Percentiles rank a stretch among this genome's conserved stretches.
phyloP scores from a whole-genome alignment of 2,113 vertebrate genomes.

The Ciconia boyciana region DNA sequence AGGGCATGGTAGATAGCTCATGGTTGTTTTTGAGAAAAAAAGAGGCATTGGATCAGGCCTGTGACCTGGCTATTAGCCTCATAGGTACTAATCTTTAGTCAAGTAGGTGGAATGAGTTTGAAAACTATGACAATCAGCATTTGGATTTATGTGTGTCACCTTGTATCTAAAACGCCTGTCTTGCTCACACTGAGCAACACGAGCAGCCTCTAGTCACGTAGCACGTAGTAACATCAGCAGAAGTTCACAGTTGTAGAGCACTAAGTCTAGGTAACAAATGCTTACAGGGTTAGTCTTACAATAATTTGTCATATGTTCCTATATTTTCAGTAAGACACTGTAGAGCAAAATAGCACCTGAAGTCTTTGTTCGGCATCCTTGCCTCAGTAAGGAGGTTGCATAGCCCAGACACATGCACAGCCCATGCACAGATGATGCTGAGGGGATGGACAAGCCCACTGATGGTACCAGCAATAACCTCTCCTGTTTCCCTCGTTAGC shows the following conservation, averaged over 20 bases:
- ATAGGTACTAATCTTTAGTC: not conserved
- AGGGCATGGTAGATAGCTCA: not conserved
- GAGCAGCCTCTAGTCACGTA: not conserved
- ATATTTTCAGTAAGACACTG: not conserved
- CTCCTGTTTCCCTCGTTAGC: not conserved
- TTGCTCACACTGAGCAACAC: not conserved
- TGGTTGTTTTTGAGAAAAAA: not conserved
- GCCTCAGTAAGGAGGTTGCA: not conserved
- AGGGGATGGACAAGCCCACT: not conserved
- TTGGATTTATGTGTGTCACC: not conserved
- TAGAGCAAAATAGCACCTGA: not conserved
- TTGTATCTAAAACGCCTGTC: not conserved
- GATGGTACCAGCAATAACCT: not conserved
- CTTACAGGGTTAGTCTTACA: not conserved
- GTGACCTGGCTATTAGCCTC: not conserved
- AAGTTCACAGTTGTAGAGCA: not conserved
- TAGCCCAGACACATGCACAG: not conserved
- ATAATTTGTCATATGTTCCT: not conserved
- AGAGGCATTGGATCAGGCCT: not conserved
- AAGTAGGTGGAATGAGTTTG: not conserved
- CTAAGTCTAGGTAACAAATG: not conserved
- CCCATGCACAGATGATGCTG: accelerated
- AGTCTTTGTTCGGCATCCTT: not conserved
- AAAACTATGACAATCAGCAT: not conserved
- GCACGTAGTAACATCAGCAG: not conserved